Evolutionary conservation across 2,797 vertebrate species (phyloP).

Genomic region (Eleutherodactylus coqui): DNA sequence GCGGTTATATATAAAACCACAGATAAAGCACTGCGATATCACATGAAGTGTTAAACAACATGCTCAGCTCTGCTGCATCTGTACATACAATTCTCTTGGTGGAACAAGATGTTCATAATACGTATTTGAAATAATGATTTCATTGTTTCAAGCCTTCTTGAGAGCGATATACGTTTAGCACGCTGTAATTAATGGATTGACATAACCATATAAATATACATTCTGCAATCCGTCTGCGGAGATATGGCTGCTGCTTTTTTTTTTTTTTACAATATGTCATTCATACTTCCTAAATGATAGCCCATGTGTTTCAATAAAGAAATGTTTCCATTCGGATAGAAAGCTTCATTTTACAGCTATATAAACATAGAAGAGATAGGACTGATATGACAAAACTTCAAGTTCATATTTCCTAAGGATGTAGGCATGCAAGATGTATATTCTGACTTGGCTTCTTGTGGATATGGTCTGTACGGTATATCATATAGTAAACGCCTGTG

Average conservation of each 20-base stretch:
- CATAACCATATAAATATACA: background rate
- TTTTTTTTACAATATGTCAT: constrained; percentile 1
- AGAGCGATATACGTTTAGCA: background rate
- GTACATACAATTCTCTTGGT: background rate
- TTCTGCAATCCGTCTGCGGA: background rate
- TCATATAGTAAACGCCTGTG: constrained; percentile 66
- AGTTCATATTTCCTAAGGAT: constrained; percentile 13
- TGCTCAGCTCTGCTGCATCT: background rate
- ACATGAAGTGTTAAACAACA: background rate
- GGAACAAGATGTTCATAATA: background rate
- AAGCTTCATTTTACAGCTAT: background rate
- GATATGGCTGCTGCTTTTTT: no score
- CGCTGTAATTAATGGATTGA: background rate
- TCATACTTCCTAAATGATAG: background rate
- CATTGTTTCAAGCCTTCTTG: background rate
- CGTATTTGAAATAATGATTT: background rate
- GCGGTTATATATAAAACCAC: background rate
- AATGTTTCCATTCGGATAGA: background rate
- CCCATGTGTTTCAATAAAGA: background rate
- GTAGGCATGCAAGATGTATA: background rate
- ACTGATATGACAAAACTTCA: background rate
- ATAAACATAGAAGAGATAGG: background rate
- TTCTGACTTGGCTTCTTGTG: constrained; percentile 37
- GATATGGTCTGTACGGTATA: background rate
- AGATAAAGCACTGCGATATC: background rate